Percentiles rank a stretch among this genome's conserved stretches.
These are phyloP conservation scores for Madoqua kirkii DNA, from an alignment of 2,113 vertebrate species.

Conservation along the genomic window DNA sequence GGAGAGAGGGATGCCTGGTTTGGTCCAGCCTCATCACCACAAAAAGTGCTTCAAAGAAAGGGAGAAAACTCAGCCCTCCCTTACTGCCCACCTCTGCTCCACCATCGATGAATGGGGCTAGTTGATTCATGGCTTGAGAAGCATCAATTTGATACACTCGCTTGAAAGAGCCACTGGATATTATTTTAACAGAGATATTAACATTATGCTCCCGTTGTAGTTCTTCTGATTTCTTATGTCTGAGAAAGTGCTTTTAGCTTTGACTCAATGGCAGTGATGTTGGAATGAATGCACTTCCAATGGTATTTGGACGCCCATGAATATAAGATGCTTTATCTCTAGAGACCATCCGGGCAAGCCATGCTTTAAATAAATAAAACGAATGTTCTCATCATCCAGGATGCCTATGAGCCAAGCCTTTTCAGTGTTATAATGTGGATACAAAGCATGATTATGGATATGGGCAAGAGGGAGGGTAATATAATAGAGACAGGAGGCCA, in stretches of 20 bases:
- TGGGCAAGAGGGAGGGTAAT: background rate
- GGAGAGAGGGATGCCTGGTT: conserved; percentile 38
- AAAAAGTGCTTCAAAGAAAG: background rate
- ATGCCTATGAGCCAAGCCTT: conserved; percentile 11
- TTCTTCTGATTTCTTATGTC: conserved; percentile 25
- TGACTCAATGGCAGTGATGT: conserved; percentile 8
- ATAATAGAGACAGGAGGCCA: background rate
- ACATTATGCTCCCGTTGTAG: background rate
- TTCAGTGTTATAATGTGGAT: background rate
- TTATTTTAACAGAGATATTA: conserved; percentile 34
- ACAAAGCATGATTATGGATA: background rate
- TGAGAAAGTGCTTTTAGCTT: conserved; percentile 60
- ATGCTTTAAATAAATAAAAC: conserved; percentile 58
- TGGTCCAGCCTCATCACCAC: background rate
- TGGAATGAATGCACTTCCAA: conserved; percentile 48
- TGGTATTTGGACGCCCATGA: conserved; percentile 8
- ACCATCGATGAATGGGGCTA: background rate
- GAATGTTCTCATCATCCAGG: conserved; percentile 35
- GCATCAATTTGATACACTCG: conserved; percentile 16
- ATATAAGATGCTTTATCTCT: conserved; percentile 57
- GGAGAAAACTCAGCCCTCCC: accelerated
- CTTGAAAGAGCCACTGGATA: conserved; percentile 52
- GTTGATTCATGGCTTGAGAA: conserved; percentile 46
- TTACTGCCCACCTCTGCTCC: background rate
- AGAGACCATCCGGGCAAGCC: conserved; percentile 35